A percentile compares a stretch with the other conserved stretches of the same genome.
These are phyloP conservation scores for Bradypodion ventrale DNA, from an alignment of 2,797 vertebrate species.

Conservation along the genomic window DNA sequence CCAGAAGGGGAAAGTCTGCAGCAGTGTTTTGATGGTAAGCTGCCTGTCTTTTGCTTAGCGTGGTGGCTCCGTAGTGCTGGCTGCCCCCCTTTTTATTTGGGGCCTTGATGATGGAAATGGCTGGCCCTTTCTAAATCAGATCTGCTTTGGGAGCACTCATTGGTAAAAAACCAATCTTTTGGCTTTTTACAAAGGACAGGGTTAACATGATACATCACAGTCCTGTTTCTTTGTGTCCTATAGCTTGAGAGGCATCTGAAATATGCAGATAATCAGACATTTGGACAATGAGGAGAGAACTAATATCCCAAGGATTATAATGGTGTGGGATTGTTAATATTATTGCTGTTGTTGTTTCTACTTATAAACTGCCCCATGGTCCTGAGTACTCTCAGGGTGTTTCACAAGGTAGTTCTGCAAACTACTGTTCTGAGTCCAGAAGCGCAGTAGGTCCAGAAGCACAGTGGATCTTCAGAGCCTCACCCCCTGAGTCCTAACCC, in stretches of 20 bases:
- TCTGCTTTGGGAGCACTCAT: constrained; percentile 29
- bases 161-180: constrained; percentile 33
- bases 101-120: constrained; percentile 28
- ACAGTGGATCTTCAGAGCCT: no score
- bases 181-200: constrained; percentile 10
- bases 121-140: constrained; percentile 25
- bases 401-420: no score
- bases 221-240: constrained; percentile 13
- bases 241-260: constrained; percentile 31
- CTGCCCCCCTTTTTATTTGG: neutral
- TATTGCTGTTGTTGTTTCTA: no score
- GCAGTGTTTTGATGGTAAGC: constrained; percentile 54
- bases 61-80: constrained; percentile 11
- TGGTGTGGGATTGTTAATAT: constrained; percentile 13
- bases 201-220: constrained; percentile 23
- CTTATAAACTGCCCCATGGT: no score
- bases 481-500: no score
- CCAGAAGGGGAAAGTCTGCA: constrained; percentile 37
- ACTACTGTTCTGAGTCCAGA: no score
- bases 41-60: constrained; percentile 49
- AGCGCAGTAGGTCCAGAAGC: no score
- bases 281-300: constrained; percentile 21
- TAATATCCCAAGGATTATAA: constrained; percentile 15
- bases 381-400: no score
- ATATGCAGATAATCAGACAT: constrained; percentile 43